Evolutionary conservation across 2,888 invertebrate genomes (phyloP).

Genomic region (Lypha dubia): DNA sequence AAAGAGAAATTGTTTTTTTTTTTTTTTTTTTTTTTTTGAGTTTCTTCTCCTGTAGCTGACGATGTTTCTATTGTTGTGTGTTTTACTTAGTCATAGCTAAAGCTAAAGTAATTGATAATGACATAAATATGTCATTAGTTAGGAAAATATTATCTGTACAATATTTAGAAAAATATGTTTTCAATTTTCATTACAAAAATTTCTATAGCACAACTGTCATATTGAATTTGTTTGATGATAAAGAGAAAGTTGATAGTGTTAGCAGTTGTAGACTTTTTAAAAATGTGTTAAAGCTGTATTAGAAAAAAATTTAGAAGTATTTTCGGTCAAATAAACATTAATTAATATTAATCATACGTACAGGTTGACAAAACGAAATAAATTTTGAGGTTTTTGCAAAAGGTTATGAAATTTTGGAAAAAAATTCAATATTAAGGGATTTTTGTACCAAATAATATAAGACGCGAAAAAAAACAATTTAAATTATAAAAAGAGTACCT

Average conservation of each 20-base stretch:
- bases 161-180: conserved; percentile 29
- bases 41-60: background rate
- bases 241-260: conserved; percentile 31
- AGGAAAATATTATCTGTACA: conserved; percentile 9
- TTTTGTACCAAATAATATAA: too few species aligned
- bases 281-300: background rate
- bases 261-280: background rate
- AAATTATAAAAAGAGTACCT: too few species aligned
- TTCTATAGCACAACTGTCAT: conserved; percentile 16
- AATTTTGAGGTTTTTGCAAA: background rate
- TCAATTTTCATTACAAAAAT: conserved; percentile 18
- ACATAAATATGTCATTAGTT: conserved; percentile 69
- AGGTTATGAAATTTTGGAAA: background rate
- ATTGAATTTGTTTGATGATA: background rate
- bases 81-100: conserved; percentile 15
- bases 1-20: conserved; percentile 70
- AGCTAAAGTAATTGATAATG: conserved; percentile 65
- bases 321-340: conserved; percentile 16
- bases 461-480: too few species aligned
- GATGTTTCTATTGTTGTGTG: conserved; percentile 13
- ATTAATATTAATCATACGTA: conserved; percentile 52
- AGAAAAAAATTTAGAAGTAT: background rate
- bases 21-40: too few species aligned
- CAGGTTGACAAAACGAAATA: background rate
- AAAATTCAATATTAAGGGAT: too few species aligned